Evolutionary conservation across 37 sponge, comb jelly and placozoan species (phyloP).

Genomic region (Beroe forskalii): DNA sequence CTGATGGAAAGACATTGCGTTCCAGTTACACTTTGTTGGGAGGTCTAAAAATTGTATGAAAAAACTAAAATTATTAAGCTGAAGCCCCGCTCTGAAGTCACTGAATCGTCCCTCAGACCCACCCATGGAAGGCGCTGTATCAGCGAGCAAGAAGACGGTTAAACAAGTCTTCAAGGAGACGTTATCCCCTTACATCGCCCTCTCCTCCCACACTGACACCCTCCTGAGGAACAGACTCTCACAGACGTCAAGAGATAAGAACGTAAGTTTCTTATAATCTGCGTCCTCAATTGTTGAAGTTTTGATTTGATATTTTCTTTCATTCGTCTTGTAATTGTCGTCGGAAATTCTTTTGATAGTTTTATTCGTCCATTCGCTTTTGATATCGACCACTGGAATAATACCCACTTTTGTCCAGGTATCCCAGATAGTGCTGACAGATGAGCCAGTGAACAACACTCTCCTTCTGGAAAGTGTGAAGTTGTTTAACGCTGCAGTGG

Average conservation of each 20-base stretch:
- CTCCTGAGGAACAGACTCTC: conserved; percentile 25
- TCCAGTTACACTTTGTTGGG: too few relatives aligned
- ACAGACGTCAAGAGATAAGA: background rate
- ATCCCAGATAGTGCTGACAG: conserved; percentile 15
- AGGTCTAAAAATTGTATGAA: too few relatives aligned
- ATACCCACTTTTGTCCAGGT: conserved; percentile 13
- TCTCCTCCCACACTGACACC: conserved; percentile 39
- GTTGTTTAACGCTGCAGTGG: background rate
- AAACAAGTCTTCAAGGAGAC: conserved; percentile 1
- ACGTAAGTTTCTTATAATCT: conserved; percentile 13
- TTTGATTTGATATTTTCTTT: too few relatives aligned
- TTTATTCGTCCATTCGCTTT: too few relatives aligned
- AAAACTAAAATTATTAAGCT: too few relatives aligned
- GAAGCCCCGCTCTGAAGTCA: too few relatives aligned
- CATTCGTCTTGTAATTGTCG: too few relatives aligned
- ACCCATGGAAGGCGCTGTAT: background rate
- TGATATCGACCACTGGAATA: background rate
- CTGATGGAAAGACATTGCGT: too few relatives aligned
- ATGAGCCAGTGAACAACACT: conserved; percentile 25
- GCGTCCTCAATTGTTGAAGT: background rate
- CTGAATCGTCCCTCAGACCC: too few relatives aligned
- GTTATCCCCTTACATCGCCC: conserved; percentile 26
- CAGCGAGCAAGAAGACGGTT: conserved; percentile 23
- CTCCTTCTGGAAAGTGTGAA: conserved; percentile 34
- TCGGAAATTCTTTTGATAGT: too few relatives aligned